phyloP scores from a whole-genome alignment of 2,888 invertebrate species.

The Pedicia rivosa region DNA sequence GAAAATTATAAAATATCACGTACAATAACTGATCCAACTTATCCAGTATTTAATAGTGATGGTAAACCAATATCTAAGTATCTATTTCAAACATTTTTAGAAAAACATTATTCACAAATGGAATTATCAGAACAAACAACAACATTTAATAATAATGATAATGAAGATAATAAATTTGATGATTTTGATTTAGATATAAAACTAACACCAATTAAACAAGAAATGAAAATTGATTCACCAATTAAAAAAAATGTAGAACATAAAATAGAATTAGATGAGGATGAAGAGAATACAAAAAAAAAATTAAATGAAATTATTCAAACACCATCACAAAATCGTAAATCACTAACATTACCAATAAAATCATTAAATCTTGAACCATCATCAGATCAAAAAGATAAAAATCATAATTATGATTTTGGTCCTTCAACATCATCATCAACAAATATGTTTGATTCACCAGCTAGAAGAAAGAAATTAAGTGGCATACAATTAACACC shows the following conservation, averaged over 20 bases:
- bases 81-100: slow-evolving; percentile 51
- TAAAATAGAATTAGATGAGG: slow-evolving; percentile 18
- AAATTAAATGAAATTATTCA: slow-evolving; percentile 17
- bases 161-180: slow-evolving; percentile 20
- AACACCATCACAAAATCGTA: too few relatives aligned
- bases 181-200: slow-evolving; percentile 9
- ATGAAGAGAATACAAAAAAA: slow-evolving; percentile 1
- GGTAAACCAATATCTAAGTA: slow-evolving; percentile 58
- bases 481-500: slow-evolving; percentile 62
- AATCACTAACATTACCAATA: slow-evolving; percentile 46
- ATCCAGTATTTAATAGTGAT: slow-evolving; percentile 58
- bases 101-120: slow-evolving; percentile 43
- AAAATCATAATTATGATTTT: too few relatives aligned
- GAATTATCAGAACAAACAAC: too few relatives aligned
- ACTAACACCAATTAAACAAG: slow-evolving; percentile 6
- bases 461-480: slow-evolving; percentile 36
- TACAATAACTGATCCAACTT: slow-evolving; percentile 63
- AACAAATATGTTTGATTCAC: slow-evolving; percentile 19
- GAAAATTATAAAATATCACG: slow-evolving; percentile 36
- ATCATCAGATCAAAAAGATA: too few relatives aligned
- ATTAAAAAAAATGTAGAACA: slow-evolving; percentile 32
- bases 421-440: slow-evolving; percentile 10
- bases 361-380: slow-evolving; percentile 42
- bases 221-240: slow-evolving; percentile 19
- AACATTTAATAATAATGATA: slow-evolving; percentile 25